A percentile compares a stretch with the other conserved stretches of the same genome.
Conservation (phyloP, 2,113 vertebrate species). For the Azemiops feae region DNA sequence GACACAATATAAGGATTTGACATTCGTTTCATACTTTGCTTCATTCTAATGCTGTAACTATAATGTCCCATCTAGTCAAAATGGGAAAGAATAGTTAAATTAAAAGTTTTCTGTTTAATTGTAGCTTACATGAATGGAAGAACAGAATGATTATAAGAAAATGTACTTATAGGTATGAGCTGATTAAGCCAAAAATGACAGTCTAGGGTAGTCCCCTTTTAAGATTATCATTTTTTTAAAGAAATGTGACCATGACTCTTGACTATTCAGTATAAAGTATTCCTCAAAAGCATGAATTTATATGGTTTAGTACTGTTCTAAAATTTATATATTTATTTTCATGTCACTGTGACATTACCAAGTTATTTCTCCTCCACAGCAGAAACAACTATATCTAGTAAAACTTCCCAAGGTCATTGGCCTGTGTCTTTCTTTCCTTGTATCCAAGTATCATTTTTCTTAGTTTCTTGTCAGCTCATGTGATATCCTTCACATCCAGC, state of each 20-base stretch:
- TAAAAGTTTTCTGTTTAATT: not conserved
- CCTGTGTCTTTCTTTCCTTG: constrained; percentile 68
- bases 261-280: constrained; percentile 29
- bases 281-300: constrained; percentile 35
- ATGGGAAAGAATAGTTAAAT: not conserved
- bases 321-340: constrained; percentile 45
- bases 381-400: constrained; percentile 52
- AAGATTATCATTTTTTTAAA: not conserved
- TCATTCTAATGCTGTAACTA: not conserved
- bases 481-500: constrained; percentile 79
- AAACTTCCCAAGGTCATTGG: constrained; percentile 79
- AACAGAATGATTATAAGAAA: not conserved
- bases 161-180: not conserved
- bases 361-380: constrained; percentile 35
- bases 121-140: not conserved
- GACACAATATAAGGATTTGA: not conserved
- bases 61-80: not conserved
- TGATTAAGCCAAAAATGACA: not conserved
- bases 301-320: constrained; percentile 13
- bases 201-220: not conserved
- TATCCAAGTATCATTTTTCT: constrained; percentile 81
- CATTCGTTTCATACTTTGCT: not conserved
- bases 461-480: constrained; percentile 76
- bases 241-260: not conserved
- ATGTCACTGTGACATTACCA: constrained; percentile 35